Base-by-base conservation (phyloP, 2,888 invertebrate genomes). In the Iselma pallidipennis region DNA sequence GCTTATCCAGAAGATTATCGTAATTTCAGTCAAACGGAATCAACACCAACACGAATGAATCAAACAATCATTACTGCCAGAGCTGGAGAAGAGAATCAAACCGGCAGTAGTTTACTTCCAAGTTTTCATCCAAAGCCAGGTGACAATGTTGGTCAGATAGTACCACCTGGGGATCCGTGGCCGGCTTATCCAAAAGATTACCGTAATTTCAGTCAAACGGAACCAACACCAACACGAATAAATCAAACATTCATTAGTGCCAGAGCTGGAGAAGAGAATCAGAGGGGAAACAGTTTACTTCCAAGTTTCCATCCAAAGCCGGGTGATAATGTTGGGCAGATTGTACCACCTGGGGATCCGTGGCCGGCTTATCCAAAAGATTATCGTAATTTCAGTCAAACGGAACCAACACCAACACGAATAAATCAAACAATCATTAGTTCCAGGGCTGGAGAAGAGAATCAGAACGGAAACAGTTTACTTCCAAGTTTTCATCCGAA, bases 111-210 rank as follows among this genome's bases (percentile, higher is more conserved):
- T 12, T n/a, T n/a, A n/a, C n/a, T n/a, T n/a, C 53, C 61, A 12
- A 49, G 7, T 7, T 51, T 56, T 6, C 61, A 56, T 7, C 37
- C 61, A 12, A 51, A 61, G 19, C 61, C 61, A 7, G 60, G 62
- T 7, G 54, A 55, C 26, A 48, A 21, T 31, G n/a, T 61, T 10
- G 57, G 55, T 5, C 71, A 66, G 48, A 59, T 64, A n/a, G 61
- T 71, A 33, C 66, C 68, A 10, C 61, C 70, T 2, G 70, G 67
- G 4, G 53, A 57, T 59, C 69, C 71, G 25, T 69, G 69, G 66
- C 69, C 67, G 5, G 61, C 55, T 51, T 62, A 42, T 3, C 49
- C 57, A 14, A 56, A 63, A 53, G 63, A 50, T 19, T 63, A 63
- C 4, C 12, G 1, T 1, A 45, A 23, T 23, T 45, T 45, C 9